Base-by-base conservation (phyloP, 2,888 invertebrate species). In the Prosapia bicincta region DNA sequence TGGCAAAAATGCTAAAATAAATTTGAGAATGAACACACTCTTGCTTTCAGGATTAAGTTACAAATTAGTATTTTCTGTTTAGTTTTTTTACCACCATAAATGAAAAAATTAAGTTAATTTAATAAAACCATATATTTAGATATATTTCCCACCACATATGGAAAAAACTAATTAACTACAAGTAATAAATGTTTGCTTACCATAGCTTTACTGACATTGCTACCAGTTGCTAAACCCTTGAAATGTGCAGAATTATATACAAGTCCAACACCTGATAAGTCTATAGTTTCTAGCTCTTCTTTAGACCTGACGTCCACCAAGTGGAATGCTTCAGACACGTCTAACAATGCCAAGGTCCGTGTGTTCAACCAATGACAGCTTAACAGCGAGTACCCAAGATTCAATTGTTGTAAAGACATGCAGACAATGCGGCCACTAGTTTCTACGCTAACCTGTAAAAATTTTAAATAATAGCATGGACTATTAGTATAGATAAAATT, bases 201-300 rank as follows among this genome's bases (percentile, higher is more conserved):
- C 89, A 95, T 88, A 13, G 94, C 94, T 84, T 90, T 89, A 83
- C 91, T 92, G 78, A 93, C 99, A 83, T 97, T 96, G 0, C 98
- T 98, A 6, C 99, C 99, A 0, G 98, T 98, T 78, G 97, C 97
- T 65, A 98, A 87, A 0, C 94, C 98, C 87, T 97, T 90, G 83
- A 93, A 95, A 84, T 93, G 95, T 66, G 95, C 94, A 32, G 95
- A 94, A 67, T 93, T 92, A 82, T 96, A 96, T 0, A 96, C 94
- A 65, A 96, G 88, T 65, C 93, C 92, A 20, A 94, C 92, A 82
- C 89, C 89, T 32, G 92, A 92, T 80, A 96, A 88, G 84, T 97
- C 96, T 79, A 95, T 86, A 26, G 92, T 89, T 85, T 96, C 95
- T 24, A 95, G 87, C 84, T 96, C 96, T 80, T 95, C 93, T 82